Base-by-base conservation (phyloP, 2,797 vertebrate species). In the Tachyglossus aculeatus region DNA sequence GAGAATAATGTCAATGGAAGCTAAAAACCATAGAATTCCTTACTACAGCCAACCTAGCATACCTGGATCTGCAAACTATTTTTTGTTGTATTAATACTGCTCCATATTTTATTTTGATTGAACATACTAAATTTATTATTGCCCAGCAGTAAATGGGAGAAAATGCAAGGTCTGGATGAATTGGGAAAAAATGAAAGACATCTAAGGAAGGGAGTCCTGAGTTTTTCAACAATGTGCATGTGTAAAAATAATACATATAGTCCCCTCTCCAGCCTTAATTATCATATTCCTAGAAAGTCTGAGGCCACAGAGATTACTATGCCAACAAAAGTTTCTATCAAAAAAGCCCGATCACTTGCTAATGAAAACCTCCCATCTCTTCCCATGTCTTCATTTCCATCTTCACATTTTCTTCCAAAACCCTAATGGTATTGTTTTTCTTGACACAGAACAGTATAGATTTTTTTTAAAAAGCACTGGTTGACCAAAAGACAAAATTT, bases 101-200 rank as follows among this genome's bases (percentile, higher is more conserved):
- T 22, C 1, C 0, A 1, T 2, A 3, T 47, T 33, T 52, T 51
- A 52, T 52, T 71, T 47, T 84, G 63, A 80, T 59, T 73, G 74
- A 78, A 71, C 69, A 24, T 51, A 82, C 74, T 44, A 34, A 38
- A 55, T 61, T n/a, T n/a, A n/a, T n/a, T n/a, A 50, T 72, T 57
- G 45, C 29, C 69, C 67, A 70, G 31, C 68, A 68, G 45, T 68
- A 43, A 52, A 36, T 58, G 48, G 47, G 60, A 45, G 10, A 32
- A 14, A 1, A 58, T 3, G 0, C 44, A 21, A 1, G 2, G 1
- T 19, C 59, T 63, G 2, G 31, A 41, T 25, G 67, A 19, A 6
- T 53, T 45, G 58, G 73, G 79, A 52, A 54, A n/a, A 66, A 77
- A 82, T 50, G 36, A 7, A 38, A 60, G 65, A 33, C 38, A 48